Evolutionary conservation across 2,113 vertebrate genomes (phyloP).

Genomic region (Pangasianodon hypophthalmus): DNA sequence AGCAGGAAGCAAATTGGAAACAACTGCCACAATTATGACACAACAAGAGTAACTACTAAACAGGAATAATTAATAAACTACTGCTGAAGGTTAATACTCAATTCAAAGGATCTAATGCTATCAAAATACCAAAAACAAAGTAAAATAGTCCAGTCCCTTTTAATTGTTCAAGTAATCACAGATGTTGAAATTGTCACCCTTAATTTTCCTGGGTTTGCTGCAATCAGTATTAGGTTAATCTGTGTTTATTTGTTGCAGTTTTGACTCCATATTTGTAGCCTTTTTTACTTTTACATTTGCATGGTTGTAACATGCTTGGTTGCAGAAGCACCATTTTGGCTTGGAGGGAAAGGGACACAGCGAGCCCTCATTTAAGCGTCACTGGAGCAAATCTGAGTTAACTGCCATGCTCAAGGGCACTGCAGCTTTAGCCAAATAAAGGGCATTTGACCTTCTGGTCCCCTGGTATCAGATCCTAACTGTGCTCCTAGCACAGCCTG

Average conservation of each 20-base stretch:
- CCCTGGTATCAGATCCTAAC: not conserved
- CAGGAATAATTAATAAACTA: not conserved
- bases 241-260: not conserved
- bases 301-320: conserved; percentile 1
- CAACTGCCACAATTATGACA: not conserved
- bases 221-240: not conserved
- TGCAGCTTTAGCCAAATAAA: not conserved
- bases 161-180: not conserved
- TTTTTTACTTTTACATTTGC: not conserved
- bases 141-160: not conserved
- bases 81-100: not conserved
- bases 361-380: not conserved
- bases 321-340: not conserved
- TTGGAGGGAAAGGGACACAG: not conserved
- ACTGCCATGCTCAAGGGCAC: conserved; percentile 7
- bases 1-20: not conserved
- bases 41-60: not conserved
- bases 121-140: not conserved
- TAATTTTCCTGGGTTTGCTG: not conserved
- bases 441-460: conserved; percentile 11
- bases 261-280: not conserved
- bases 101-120: not conserved
- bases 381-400: conserved; percentile 37
- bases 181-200: not conserved
- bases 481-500: not conserved